These are phyloP conservation scores for Echinops telfairi DNA, from an alignment of 2,113 vertebrate genomes.

Conservation along the genomic window DNA sequence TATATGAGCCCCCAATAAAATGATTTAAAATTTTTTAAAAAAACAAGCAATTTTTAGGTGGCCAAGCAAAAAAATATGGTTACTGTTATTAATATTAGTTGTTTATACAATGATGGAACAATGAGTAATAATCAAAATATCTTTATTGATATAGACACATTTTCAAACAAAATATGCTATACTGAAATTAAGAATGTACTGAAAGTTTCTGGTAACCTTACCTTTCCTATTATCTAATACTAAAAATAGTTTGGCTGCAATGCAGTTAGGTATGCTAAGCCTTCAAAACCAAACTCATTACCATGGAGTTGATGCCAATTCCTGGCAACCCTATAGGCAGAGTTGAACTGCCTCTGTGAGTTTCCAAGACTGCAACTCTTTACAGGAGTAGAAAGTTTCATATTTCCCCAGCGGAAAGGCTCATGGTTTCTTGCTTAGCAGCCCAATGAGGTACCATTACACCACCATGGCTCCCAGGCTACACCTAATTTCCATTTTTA, in stretches of 20 bases:
- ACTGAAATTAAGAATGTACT: conserved; percentile 7
- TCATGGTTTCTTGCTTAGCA: too few relatives aligned
- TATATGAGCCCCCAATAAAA: too few relatives aligned
- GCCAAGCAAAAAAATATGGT: conserved; percentile 8
- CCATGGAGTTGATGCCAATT: too few relatives aligned
- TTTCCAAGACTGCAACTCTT: too few relatives aligned
- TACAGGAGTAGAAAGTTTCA: too few relatives aligned
- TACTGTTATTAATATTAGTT: conserved; percentile 21
- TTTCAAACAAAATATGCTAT: conserved; percentile 57
- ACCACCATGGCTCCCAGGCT: too few relatives aligned
- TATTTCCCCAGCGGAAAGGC: too few relatives aligned
- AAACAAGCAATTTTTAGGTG: not conserved
- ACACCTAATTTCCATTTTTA: conserved; percentile 12
- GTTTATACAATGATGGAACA: not conserved
- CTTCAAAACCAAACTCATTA: too few relatives aligned
- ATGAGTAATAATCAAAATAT: conserved; percentile 20
- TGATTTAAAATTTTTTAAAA: not conserved
- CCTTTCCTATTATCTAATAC: not conserved
- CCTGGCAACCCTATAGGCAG: too few relatives aligned
- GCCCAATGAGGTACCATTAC: too few relatives aligned
- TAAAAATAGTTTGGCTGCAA: conserved; percentile 31
- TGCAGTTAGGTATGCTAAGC: not conserved
- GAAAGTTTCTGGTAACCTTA: not conserved
- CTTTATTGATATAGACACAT: conserved; percentile 61
- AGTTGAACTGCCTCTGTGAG: too few relatives aligned